Base-by-base conservation (phyloP, 2,113 vertebrate genomes). In the Saccopteryx bilineata region DNA sequence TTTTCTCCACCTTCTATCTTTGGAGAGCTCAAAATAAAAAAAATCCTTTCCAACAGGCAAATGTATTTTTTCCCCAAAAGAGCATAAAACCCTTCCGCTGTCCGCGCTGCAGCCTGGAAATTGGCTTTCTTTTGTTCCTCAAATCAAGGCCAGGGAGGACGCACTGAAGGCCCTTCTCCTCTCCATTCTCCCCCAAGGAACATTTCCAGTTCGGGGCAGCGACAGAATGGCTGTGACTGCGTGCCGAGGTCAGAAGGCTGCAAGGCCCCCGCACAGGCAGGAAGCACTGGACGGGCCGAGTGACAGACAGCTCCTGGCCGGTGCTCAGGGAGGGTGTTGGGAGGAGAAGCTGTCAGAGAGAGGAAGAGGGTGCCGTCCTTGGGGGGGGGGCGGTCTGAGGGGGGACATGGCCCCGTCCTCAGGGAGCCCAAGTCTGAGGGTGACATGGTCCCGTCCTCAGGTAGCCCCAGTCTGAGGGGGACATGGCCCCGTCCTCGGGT, bases 111-210 rank as follows among this genome's bases (percentile, higher is more conserved):
- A 86, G 93, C 94, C 93, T 79, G 85, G 63, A 96, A 91, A 65
- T 61, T 63, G 33, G 68, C 63, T 95, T 78, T 78, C 88, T 92
- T 96, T 97, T 96, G 81, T 96, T 95, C 93, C 81, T 87, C 54
- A 94, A 96, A 94, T 92, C 68, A 48, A 96, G 95, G 91, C 88
- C 48, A 4, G 58, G 84, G 17, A 94, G 92, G 69, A 66, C 7
- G 46, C 65, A 68, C 81, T 1, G 4, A 87, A 58, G 15, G 39
- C 80, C 68, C 39, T 66, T 79, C n/a, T 2, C 84, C 89, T 86
- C 66, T 56, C 79, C 2, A 1, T 69, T 52, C 28, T n/a, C 76
- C 82, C 65, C 21, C 15, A 52, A 72, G 83, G 82, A 82, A 21
- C 33, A 26, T 39, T 92, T 71, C 66, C 33, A 56, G 15, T 65